Percentiles rank a stretch among this genome's conserved stretches.
Conservation (phyloP, 2,888 invertebrate species). For the Erebia aethiops region DNA sequence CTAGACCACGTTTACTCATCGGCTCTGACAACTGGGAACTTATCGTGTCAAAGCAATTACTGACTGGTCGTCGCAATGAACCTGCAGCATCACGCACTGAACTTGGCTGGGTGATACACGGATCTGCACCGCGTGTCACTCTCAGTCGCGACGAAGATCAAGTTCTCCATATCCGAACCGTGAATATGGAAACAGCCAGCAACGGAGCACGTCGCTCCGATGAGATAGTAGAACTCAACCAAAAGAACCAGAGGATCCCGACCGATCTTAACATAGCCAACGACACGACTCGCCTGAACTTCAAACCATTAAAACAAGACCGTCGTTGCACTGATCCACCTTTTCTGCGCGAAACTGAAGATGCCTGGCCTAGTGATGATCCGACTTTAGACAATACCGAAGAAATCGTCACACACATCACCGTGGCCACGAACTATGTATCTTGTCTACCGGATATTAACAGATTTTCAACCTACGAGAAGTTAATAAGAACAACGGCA, state of each 20-base stretch:
- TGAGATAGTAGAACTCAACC: too few species aligned
- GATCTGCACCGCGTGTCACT: too few species aligned
- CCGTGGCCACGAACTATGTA: background rate
- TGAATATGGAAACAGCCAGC: background rate
- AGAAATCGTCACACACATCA: background rate
- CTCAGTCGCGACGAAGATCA: too few species aligned
- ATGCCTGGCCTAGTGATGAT: constrained; percentile 8
- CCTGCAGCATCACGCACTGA: too few species aligned
- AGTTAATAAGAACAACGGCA: constrained; percentile 12
- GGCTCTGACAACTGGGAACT: too few species aligned
- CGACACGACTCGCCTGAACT: constrained; percentile 9
- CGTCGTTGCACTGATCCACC: constrained; percentile 21
- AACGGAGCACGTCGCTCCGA: too few species aligned
- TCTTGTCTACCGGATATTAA: background rate
- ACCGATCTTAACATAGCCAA: background rate
- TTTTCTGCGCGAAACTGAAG: background rate
- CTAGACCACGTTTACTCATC: too few species aligned
- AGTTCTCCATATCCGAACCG: too few species aligned
- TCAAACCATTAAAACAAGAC: background rate
- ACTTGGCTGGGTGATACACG: too few species aligned
- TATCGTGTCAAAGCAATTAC: too few species aligned
- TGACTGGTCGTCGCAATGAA: too few species aligned
- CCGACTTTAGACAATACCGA: background rate
- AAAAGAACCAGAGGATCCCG: background rate
- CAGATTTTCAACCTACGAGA: constrained; percentile 19